phyloP scores from a whole-genome alignment of 2,113 vertebrate genomes.

The Daboia siamensis region DNA sequence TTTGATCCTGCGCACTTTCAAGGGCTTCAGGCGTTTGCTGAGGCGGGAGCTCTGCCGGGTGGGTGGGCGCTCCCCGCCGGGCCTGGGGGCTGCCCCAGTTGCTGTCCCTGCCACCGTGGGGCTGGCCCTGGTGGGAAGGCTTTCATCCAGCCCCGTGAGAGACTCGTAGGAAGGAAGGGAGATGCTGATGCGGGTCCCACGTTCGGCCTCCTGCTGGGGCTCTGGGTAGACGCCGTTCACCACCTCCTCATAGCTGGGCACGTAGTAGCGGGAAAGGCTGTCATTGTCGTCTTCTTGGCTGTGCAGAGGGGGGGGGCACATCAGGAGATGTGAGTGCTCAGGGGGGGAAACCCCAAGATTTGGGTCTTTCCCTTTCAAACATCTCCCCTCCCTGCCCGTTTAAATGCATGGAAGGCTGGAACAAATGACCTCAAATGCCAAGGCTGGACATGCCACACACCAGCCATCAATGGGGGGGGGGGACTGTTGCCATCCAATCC shows the following conservation, averaged over 20 bases:
- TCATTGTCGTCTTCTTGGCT: constrained; percentile 71
- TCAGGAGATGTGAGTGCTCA: neutral
- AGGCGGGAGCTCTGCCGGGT: constrained; percentile 70
- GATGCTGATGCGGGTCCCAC: constrained; percentile 68
- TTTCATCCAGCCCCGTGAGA: constrained; percentile 67
- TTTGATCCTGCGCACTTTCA: constrained; percentile 89
- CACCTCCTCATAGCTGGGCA: constrained; percentile 92
- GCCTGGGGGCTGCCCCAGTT: neutral
- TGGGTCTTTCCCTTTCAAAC: neutral
- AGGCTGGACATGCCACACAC: neutral
- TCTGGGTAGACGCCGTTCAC: constrained; percentile 72
- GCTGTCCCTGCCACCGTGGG: neutral
- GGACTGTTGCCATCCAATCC: neutral
- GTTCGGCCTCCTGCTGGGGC: constrained; percentile 50
- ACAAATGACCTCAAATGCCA: too few relatives aligned
- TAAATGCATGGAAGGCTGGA: neutral
- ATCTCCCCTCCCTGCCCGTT: rapidly evolving
- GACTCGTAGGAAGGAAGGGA: constrained; percentile 94
- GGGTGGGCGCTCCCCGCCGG: rapidly evolving
- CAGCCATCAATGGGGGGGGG: neutral
- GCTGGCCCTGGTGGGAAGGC: rapidly evolving
- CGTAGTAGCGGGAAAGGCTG: constrained; percentile 60
- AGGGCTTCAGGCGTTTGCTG: constrained; percentile 77
- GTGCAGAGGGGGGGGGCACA: neutral
- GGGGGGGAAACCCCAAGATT: neutral